Conservation (phyloP, 2,797 vertebrate species). For the Echeneis naucrates region DNA sequence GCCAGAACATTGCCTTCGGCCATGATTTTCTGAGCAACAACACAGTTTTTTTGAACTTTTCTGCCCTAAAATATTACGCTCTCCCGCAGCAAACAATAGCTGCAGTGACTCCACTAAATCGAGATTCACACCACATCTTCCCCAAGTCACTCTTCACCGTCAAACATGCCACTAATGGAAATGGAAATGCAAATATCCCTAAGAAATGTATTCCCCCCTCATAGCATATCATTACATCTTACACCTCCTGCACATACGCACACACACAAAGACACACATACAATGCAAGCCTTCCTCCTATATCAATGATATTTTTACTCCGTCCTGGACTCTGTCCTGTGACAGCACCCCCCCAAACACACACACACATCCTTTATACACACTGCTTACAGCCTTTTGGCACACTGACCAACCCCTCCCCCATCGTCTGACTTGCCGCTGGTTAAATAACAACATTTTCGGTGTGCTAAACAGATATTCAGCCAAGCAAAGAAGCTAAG, state of each 20-base stretch:
- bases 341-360: conserved; percentile 27
- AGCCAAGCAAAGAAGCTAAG: conserved; percentile 29
- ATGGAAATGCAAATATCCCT: conserved; percentile 7
- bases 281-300: conserved; percentile 13
- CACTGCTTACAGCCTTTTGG: conserved; percentile 29
- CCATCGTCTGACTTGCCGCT: conserved; percentile 47
- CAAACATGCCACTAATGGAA: neutral
- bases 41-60: conserved; percentile 24
- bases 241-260: neutral
- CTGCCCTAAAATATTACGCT: conserved; percentile 9
- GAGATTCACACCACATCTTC: neutral
- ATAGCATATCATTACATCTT: conserved; percentile 7
- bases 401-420: conserved; percentile 32
- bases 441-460: conserved; percentile 45
- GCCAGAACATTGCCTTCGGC: conserved; percentile 23
- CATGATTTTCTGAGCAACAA: conserved; percentile 30
- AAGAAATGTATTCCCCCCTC: neutral
- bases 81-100: neutral
- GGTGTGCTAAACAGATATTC: conserved; percentile 54
- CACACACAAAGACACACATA: neutral
- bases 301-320: conserved; percentile 60
- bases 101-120: neutral
- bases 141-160: neutral
- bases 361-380: conserved; percentile 10
- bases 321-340: conserved; percentile 30